Evolutionary conservation across 2,888 invertebrate species (phyloP).

Genomic region (Drosophila heteroneura): DNA sequence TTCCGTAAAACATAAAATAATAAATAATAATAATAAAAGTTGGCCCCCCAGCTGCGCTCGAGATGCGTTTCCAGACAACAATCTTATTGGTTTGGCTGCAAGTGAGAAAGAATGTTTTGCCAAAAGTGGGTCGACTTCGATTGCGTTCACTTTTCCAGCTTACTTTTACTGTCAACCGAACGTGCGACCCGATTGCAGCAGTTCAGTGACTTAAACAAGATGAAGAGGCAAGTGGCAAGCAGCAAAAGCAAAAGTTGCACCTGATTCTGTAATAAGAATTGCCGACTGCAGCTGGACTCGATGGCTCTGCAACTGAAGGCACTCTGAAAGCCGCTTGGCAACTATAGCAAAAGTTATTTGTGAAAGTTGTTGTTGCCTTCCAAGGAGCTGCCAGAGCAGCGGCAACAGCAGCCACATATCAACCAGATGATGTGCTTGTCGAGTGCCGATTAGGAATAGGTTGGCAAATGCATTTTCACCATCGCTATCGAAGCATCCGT

Average conservation of each 20-base stretch:
- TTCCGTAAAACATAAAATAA: slow-evolving; percentile 13
- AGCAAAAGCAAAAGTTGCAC: slow-evolving; percentile 77
- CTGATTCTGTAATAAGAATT: slow-evolving; percentile 80
- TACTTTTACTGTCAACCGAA: slow-evolving; percentile 80
- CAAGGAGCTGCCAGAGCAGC: slow-evolving; percentile 62
- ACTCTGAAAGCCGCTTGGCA: slow-evolving; percentile 34
- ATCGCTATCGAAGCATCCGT: slow-evolving; percentile 21
- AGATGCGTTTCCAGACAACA: slow-evolving; percentile 32
- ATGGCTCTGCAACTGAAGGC: slow-evolving; percentile 1
- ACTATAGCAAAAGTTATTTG: slow-evolving; percentile 59
- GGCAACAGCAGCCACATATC: slow-evolving; percentile 45
- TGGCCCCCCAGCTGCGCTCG: slow-evolving; percentile 39
- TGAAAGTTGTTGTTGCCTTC: slow-evolving; percentile 75
- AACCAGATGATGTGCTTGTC: slow-evolving; percentile 58
- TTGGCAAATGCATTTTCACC: slow-evolving; percentile 64
- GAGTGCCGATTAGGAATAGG: slow-evolving; percentile 40
- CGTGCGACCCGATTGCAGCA: slow-evolving; percentile 64
- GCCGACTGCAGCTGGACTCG: slow-evolving; percentile 33
- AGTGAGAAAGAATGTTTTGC: slow-evolving; percentile 43
- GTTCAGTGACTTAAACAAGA: slow-evolving; percentile 71
- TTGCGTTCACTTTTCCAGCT: slow-evolving; percentile 75
- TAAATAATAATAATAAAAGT: slow-evolving; percentile 12
- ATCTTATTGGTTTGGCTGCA: slow-evolving; percentile 25
- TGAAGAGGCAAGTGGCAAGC: slow-evolving; percentile 24
- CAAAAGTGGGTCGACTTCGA: slow-evolving; percentile 63